Evolutionary conservation across 2,888 invertebrate genomes (phyloP), one percentile per base, ranked within the genome.

Genomic region (Ariolimax columbianus): DNA sequence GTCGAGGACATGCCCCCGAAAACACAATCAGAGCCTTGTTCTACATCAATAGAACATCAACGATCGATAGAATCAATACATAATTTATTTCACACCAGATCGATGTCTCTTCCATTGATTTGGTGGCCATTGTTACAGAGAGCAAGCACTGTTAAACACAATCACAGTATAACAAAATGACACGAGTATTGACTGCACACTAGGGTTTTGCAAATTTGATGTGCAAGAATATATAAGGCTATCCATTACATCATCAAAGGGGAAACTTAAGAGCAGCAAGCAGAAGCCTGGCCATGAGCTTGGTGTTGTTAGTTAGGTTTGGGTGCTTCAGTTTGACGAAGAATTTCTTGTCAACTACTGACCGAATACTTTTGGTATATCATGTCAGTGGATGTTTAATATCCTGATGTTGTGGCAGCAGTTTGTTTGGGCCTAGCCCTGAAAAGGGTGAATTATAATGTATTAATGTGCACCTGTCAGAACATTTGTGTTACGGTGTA

Each of bases 71-170:
- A 55, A 55, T 80, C 68, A n/a, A 80, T 80, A 70, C 23, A 33
- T 43, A 68, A 80, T 80, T 66, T 47, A 80, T 66, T 80, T 80
- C 43, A 70, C 47, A 68, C 80, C 33, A 66, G 63, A 78, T 63
- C 63, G 63, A 55, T 63, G 11, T n/a, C 30, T 63, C 63, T 26
- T 4, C n/a, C 30, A 63, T 23, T 63, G n/a, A 30, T 63, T 63
- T 63, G 63, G 30, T n/a, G 6, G 30, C 63, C 23, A 51, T 70
- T 70, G 38, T 70, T 70, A 70, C 38, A 7, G 4, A 38, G 19
- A 6, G 38, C 26, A 63, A 7, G 4, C 30, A 23, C 63, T 4
- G 63, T 63, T 63, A 63, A 63, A 63, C n/a, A 23, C 55, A 7
- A 55, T 55, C 17, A 55, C 55, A 55, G 47, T 47, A 55, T 55